Conservation (phyloP, 1,140 invertebrate species). For the Drosophila jambulina region DNA sequence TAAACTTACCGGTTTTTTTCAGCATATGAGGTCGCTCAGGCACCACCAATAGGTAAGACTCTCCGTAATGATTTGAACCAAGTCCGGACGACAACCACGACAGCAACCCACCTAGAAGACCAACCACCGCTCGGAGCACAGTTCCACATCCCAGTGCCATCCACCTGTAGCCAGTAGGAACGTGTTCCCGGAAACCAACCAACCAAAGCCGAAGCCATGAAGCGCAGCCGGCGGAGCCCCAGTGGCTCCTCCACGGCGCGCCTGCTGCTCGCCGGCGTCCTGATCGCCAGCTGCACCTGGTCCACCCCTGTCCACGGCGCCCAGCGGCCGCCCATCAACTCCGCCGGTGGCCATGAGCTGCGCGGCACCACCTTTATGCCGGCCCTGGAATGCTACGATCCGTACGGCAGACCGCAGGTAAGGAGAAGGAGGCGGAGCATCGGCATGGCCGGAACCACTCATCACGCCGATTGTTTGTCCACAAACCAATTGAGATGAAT, state of each 20-base stretch:
- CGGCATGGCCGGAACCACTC: neutral
- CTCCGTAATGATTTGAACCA: constrained; percentile 62
- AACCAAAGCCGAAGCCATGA: constrained; percentile 51
- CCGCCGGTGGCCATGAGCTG: constrained; percentile 67
- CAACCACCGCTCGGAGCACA: constrained; percentile 22
- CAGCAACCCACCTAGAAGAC: constrained; percentile 26
- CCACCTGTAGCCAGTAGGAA: constrained; percentile 37
- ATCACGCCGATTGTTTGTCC: constrained; percentile 32
- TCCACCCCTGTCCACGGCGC: constrained; percentile 18
- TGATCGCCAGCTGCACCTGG: constrained; percentile 58
- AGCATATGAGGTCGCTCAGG: constrained; percentile 73
- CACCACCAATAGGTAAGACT: constrained; percentile 38
- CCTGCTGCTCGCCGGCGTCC: constrained; percentile 49
- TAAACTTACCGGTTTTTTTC: constrained; percentile 1
- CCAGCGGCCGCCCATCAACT: constrained; percentile 65
- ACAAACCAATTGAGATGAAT: constrained; percentile 62
- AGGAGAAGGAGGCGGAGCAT: constrained; percentile 20
- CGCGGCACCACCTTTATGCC: constrained; percentile 77
- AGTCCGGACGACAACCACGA: constrained; percentile 13
- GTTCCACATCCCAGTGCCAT: constrained; percentile 12
- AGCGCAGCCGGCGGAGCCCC: constrained; percentile 74
- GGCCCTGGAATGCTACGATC: constrained; percentile 84
- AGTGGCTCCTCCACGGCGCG: constrained; percentile 59
- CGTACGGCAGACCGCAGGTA: constrained; percentile 82
- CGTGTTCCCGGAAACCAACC: constrained; percentile 6